phyloP scores from a whole-genome alignment of 2,797 vertebrate genomes.

The Anniella stebbinsi region DNA sequence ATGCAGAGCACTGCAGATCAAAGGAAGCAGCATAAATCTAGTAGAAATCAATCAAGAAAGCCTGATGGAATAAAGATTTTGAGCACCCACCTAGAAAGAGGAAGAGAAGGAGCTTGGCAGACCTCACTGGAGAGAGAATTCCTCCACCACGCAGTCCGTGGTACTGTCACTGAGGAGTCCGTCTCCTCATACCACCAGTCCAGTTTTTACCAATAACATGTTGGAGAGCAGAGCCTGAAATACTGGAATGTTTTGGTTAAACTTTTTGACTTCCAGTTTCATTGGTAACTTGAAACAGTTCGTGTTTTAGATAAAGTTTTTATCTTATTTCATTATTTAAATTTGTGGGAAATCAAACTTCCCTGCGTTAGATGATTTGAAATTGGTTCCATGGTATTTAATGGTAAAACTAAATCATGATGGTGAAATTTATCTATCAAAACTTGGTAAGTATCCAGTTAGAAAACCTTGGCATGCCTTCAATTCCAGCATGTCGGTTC shows the following conservation, averaged over 20 bases:
- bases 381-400: not conserved
- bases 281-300: not conserved
- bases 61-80: not conserved
- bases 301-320: not conserved
- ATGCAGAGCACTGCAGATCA: not conserved
- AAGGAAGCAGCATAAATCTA: not conserved
- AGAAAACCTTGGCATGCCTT: not conserved
- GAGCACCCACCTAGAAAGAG: not conserved
- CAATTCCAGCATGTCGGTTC: not conserved
- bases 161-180: not conserved
- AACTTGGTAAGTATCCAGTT: not conserved
- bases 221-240: not conserved
- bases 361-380: not conserved
- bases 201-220: not conserved
- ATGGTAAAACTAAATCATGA: not conserved
- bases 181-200: not conserved
- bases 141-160: not conserved
- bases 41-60: not conserved
- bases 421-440: not conserved
- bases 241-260: not conserved
- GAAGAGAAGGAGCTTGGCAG: not conserved
- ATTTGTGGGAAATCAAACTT: not conserved
- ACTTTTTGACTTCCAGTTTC: not conserved
- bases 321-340: not conserved
- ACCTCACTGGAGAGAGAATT: not conserved